Base-by-base conservation (phyloP, 2,888 invertebrate species). In the Cantharis rustica region DNA sequence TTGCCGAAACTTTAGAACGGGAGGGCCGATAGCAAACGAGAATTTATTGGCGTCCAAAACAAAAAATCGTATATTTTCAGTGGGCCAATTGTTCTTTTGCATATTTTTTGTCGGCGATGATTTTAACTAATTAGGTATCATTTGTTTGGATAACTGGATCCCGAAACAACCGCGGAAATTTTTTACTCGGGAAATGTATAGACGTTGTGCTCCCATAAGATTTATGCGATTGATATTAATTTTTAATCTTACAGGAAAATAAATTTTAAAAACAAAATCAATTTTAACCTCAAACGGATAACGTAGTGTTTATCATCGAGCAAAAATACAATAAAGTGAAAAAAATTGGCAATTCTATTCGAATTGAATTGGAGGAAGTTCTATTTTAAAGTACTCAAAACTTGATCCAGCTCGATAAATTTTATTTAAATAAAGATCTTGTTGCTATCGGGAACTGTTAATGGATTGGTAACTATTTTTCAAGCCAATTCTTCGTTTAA, bases 31-130 rank as follows among this genome's bases (percentile, higher is more conserved):
- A 84, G 83, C 84, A 82, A 83, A 84, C 82, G 81, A 76, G 80
- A 83, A 84, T 85, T 84, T 84, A 84, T 84, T 81, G 84, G 84
- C 83, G 81, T 80, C 82, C 82, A 78, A 82, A 84, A 84, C 83
- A 83, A 84, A 84, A 84, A 84, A 84, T 83, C 83, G 82, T 81
- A 82, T 80, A 84, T 82, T 81, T 81, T 79, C 80, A 82, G 81
- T 80, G 69, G 82, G 78, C 82, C 82, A 82, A 81, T 82, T 81
- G 80, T 81, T 81, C 80, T 79, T 79, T 79, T 73, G 70, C 76
- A 62, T 64, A 61, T 72, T 79, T 79, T 78, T 75, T 78, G 79
- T 68, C 71, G 23, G 73, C 17, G 80, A 80, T 79, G 79, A 80
- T 81, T 81, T 81, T 79, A 76, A 74, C 79, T 81, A 81, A 81